Percentiles rank a stretch among this genome's conserved stretches.
phyloP scores from a whole-genome alignment of 2,888 invertebrate genomes.

The Junonia oenone region DNA sequence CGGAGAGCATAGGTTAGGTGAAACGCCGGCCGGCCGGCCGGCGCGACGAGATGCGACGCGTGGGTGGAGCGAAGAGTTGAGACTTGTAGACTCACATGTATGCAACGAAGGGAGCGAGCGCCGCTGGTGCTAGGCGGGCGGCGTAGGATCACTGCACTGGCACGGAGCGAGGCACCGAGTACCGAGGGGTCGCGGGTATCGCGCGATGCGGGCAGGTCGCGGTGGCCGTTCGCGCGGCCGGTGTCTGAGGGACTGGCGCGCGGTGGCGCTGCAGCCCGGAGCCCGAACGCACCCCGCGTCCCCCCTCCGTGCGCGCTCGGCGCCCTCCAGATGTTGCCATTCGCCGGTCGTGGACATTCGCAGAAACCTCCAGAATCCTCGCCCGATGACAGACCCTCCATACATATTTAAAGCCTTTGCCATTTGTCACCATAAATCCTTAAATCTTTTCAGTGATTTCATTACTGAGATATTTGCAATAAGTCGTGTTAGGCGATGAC shows the following conservation, averaged over 20 bases:
- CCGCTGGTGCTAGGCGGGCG: conserved; percentile 59
- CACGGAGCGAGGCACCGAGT: conserved; percentile 28
- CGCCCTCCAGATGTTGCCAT: conserved; percentile 63
- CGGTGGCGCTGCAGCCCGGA: conserved; percentile 52
- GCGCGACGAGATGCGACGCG: conserved; percentile 31
- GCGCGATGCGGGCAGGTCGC: conserved; percentile 51
- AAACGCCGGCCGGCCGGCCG: conserved; percentile 69
- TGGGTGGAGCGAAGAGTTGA: conserved; percentile 30
- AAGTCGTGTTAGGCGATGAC: conserved; percentile 12
- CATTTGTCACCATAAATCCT: conserved; percentile 25
- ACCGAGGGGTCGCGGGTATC: conserved; percentile 30
- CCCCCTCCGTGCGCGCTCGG: conserved; percentile 50
- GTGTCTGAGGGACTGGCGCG: conserved; percentile 77
- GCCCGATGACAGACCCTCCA: conserved; percentile 16
- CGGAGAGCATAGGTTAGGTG: conserved; percentile 50
- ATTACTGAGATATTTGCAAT: conserved; percentile 13
- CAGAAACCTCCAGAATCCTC: conserved; percentile 53
- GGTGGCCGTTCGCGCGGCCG: conserved; percentile 76
- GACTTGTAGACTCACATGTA: conserved; percentile 61
- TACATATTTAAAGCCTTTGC: conserved; percentile 16
- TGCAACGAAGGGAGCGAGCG: conserved; percentile 48
- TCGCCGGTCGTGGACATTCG: conserved; percentile 34
- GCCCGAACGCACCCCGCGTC: conserved; percentile 62
- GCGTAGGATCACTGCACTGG: conserved; percentile 51
- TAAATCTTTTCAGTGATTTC: conserved; percentile 8